Conservation (phyloP, 2,113 vertebrate species). For the Chaetorhynchus papuensis region DNA sequence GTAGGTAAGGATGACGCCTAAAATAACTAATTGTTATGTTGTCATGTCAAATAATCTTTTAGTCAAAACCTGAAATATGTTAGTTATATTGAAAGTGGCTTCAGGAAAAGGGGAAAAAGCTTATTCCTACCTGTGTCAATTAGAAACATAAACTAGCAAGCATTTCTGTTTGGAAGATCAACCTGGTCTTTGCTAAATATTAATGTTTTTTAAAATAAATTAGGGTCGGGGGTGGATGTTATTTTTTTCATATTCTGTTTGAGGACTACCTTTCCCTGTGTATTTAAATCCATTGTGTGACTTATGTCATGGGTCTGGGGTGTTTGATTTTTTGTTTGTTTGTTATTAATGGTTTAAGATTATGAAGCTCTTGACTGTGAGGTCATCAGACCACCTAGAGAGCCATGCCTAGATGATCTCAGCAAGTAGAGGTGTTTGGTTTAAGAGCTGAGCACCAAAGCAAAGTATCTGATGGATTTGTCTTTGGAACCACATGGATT, state of each 20-base stretch:
- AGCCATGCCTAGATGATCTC: not conserved
- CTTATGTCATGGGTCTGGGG: accelerated
- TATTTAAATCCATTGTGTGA: not conserved
- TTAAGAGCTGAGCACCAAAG: not conserved
- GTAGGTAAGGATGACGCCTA: not conserved
- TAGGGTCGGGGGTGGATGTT: accelerated
- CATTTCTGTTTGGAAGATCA: not conserved
- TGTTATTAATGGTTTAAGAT: not conserved
- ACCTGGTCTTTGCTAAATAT: not conserved
- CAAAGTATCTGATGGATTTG: not conserved
- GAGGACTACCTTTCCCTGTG: not conserved
- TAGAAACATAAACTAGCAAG: not conserved
- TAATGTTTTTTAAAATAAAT: not conserved
- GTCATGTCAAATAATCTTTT: not conserved
- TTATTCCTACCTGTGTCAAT: not conserved
- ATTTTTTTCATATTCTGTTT: not conserved
- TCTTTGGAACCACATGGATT: not conserved
- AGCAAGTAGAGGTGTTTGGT: not conserved
- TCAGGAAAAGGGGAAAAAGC: not conserved
- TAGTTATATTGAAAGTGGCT: not conserved
- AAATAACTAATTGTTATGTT: not conserved
- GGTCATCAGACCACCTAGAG: not conserved
- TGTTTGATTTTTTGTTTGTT: not conserved
- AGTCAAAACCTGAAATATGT: not conserved
- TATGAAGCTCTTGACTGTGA: not conserved